Base-by-base conservation (phyloP, 2,888 invertebrate species). In the Protodeltote pygarga region DNA sequence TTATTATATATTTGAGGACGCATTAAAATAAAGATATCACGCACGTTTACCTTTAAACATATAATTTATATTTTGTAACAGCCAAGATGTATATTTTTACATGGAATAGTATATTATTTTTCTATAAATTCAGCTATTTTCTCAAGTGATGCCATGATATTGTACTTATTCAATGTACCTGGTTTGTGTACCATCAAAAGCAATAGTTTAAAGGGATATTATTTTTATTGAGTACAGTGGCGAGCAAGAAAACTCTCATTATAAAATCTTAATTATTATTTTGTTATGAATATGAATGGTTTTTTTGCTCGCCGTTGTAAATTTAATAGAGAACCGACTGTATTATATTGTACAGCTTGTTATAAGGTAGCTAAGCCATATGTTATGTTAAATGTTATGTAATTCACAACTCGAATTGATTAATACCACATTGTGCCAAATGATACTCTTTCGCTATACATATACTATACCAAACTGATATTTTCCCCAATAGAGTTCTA, bases 121-220 rank as follows among this genome's bases (percentile, higher is more conserved):
- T 66, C 19, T 66, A 71, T 42, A 37, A 49, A 59, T 31, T 55
- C 58, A 40, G 46, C 44, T 67, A 67, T 67, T 68, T 68, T 68
- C 55, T 21, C 62, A 68, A 51, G 34, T 17, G 35, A 50, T 37
- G 51, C 49, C 57, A 58, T 61, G 24, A 54, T 60, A 57, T 41
- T 68, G 76, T 77, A 73, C 72, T 75, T 75, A 76, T 68, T 32
- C 10, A 44, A 61, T 34, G 75, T 77, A 76, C 77, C 76, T 76
- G 75, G 62, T 55, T 44, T 49, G 44, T 59, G 54, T 64, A 65
- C 45, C 63, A 46, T 17, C 34, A 39, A 51, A 58, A 53, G 51
- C 57, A 64, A 60, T 53, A 59, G 45, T 45, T 39, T 45, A 41
- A 57, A 57, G 6, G 3, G 33, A 51, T 41, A 48, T 58, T 53